Evolutionary conservation across 2,797 vertebrate genomes (phyloP).

Genomic region (Phoxinus dragarum): DNA sequence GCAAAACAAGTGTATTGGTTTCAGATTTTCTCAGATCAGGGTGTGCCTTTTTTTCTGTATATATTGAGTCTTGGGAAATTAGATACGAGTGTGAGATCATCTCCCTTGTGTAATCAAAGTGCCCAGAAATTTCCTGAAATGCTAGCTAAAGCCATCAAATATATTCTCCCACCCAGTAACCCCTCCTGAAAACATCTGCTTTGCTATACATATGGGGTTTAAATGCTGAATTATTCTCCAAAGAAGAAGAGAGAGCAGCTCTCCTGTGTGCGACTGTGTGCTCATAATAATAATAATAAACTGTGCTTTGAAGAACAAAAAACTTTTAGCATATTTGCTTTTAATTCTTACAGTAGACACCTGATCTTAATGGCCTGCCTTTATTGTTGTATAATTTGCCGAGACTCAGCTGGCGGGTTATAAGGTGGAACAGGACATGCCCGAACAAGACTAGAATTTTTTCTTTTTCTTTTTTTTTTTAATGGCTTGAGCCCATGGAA

Average conservation of each 20-base stretch:
- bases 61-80: constrained; percentile 66
- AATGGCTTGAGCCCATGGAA: constrained; percentile 45
- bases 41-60: constrained; percentile 78
- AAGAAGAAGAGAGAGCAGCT: constrained; percentile 68
- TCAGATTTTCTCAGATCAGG: constrained; percentile 71
- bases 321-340: constrained; percentile 58
- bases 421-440: constrained; percentile 73
- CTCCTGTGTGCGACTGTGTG: constrained; percentile 57
- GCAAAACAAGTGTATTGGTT: constrained; percentile 75
- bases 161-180: constrained; percentile 47
- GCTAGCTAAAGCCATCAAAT: constrained; percentile 56
- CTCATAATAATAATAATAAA: constrained; percentile 63
- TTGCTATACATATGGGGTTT: constrained; percentile 66
- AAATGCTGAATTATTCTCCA: constrained; percentile 61
- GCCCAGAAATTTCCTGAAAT: constrained; percentile 63
- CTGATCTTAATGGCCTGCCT: constrained; percentile 65
- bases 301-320: constrained; percentile 61
- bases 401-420: constrained; percentile 69
- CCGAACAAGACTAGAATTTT: constrained; percentile 69
- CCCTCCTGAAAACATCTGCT: constrained; percentile 77
- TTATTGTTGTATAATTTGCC: constrained; percentile 66
- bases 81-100: constrained; percentile 75
- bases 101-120: constrained; percentile 69
- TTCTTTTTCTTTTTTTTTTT: constrained; percentile 57
- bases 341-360: constrained; percentile 46